Base-by-base conservation (phyloP, 2,888 invertebrate species). In the Aleiodes alternator region DNA sequence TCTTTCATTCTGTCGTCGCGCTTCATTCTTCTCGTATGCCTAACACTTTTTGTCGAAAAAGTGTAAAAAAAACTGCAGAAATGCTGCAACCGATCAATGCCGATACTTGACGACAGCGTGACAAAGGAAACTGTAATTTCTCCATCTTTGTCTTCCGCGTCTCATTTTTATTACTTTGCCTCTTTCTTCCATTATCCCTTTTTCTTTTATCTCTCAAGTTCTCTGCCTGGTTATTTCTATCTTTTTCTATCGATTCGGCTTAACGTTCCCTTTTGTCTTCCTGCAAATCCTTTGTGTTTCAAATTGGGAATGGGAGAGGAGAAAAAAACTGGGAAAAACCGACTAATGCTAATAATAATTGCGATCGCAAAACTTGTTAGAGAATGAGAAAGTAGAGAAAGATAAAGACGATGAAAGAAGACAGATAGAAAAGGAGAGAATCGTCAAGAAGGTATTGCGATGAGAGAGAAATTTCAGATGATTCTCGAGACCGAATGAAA, bases 261-360 rank as follows among this genome's bases (percentile, higher is more conserved):
- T 57, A 73, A 14, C 43, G 48, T 57, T 34, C 74, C 23, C 43
- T 64, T 74, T 61, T 74, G 69, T 69, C 69, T 69, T 51, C 50
- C 43, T 43, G 43, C n/a, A 43, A 51, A 69, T 59, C 74, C 61
- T 74, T 74, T 74, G 74, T 74, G 16, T 68, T 51, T 51, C 16
- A 48, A 23, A 64, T 64, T 48, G 64, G 56, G 14, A 48, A 48
- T n/a, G 34, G 61, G 61, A n/a, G 38, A 8, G 6, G 14, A 11
- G 3, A 55, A 16, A 16, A 31, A 12, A 38, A 38, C 38, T 4
- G 59, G 51, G 74, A 48, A 16, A 51, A 69, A 61, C 59, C 53
- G 64, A 72, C 72, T 66, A 74, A 59, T 51, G 73, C 73, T 73
- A 73, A 73, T 73, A 73, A 73, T 73, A 68, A 73, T 73, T 73